phyloP scores from a whole-genome alignment of 53 echinoderm and acorn worm genomes.

The Apostichopus leukothele region DNA sequence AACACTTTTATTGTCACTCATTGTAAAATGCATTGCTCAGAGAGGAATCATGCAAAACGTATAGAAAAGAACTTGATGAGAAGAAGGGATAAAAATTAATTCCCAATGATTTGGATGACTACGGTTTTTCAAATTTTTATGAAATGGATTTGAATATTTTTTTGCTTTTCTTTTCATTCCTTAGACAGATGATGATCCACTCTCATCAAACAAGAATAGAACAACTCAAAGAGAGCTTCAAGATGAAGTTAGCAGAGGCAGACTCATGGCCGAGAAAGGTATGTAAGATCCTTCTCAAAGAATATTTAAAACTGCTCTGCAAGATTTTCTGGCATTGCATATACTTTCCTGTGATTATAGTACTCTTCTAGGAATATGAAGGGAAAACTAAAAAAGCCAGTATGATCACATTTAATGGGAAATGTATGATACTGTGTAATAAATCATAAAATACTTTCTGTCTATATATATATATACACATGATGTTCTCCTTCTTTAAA shows the following conservation, averaged over 20 bases:
- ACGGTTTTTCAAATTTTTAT: no score
- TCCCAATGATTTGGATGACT: no score
- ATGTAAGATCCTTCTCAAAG: neutral
- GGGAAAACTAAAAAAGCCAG: neutral
- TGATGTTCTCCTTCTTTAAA: no score
- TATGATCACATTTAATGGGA: neutral
- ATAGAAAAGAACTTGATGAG: no score
- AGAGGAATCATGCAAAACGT: no score
- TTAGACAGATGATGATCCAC: conserved; percentile 85
- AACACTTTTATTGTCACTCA: no score
- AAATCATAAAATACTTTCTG: no score
- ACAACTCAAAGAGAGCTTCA: conserved; percentile 91
- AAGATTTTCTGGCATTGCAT: no score
- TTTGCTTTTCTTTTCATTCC: neutral
- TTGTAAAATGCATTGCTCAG: no score
- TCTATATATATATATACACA: no score
- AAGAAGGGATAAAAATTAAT: no score
- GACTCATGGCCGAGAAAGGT: conserved; percentile 92
- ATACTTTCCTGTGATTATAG: neutral
- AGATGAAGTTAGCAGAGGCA: conserved; percentile 81
- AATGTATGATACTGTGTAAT: no score
- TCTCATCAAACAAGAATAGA: conserved; percentile 94
- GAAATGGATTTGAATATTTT: neutral
- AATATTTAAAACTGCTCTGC: neutral
- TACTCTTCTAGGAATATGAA: neutral